These are phyloP conservation scores for Halocynthia aurantium DNA, from an alignment of 23 tunicate genomes.

Conservation along the genomic window DNA sequence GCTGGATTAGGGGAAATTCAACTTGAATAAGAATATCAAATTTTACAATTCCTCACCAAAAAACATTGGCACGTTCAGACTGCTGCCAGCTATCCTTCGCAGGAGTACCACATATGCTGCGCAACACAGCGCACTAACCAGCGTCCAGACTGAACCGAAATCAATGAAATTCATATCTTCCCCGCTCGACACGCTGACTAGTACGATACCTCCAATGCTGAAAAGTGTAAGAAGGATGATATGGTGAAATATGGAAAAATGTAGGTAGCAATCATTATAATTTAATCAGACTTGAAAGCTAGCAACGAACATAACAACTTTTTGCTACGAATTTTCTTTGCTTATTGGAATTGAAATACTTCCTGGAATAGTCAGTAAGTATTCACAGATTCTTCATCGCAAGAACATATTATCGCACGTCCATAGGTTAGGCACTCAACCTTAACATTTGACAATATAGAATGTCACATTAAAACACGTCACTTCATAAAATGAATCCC, in stretches of 20 bases:
- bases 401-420: too few relatives aligned
- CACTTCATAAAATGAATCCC: too few relatives aligned
- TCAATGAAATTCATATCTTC: constrained; percentile 14
- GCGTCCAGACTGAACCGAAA: constrained; percentile 64
- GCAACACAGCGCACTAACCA: constrained; percentile 63
- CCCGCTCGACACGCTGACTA: constrained; percentile 36
- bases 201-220: constrained; percentile 67
- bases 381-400: too few relatives aligned
- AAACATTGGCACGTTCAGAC: constrained; percentile 84
- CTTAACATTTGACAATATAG: too few relatives aligned
- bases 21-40: too few relatives aligned
- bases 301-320: neutral
- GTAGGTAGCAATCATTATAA: neutral
- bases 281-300: too few relatives aligned
- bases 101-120: constrained; percentile 75
- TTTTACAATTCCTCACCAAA: constrained; percentile 55
- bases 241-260: too few relatives aligned
- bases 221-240: neutral
- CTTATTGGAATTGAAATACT: neutral
- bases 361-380: too few relatives aligned
- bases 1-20: too few relatives aligned
- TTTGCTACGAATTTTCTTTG: neutral
- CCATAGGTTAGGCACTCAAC: too few relatives aligned
- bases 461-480: too few relatives aligned
- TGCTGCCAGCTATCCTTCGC: constrained; percentile 49